phyloP scores from a whole-genome alignment of 2,797 vertebrate species.

The Lateolabrax maculatus region DNA sequence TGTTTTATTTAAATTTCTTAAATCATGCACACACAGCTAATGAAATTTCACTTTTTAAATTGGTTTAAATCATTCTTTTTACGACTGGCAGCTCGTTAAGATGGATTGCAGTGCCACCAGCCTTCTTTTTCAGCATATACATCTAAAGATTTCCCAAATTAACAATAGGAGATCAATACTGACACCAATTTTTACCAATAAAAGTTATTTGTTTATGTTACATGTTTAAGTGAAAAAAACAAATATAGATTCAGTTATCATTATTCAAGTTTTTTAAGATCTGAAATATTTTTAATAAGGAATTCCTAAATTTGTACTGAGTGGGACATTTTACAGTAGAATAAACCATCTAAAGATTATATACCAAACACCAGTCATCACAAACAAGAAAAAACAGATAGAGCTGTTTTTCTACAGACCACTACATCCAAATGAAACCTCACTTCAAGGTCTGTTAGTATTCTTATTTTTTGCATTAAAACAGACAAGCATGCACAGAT shows the following conservation, averaged over 20 bases:
- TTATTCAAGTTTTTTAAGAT: too few species aligned
- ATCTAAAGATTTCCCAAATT: not conserved
- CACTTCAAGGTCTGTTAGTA: not conserved
- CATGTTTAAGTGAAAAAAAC: too few species aligned
- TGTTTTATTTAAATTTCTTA: not conserved
- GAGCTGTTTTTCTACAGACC: not conserved
- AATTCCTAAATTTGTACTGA: not conserved
- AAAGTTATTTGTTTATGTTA: not conserved
- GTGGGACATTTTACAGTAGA: not conserved
- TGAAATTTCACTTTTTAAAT: slow-evolving; percentile 1
- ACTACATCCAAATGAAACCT: not conserved
- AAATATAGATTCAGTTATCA: too few species aligned
- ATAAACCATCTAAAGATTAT: too few species aligned
- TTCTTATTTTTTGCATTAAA: not conserved
- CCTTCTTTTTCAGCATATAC: not conserved
- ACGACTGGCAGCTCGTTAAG: not conserved
- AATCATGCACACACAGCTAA: not conserved
- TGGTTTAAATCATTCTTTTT: not conserved
- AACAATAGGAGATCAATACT: too few species aligned
- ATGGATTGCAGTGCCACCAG: not conserved
- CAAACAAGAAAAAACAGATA: not conserved
- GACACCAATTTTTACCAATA: not conserved
- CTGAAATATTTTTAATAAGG: not conserved
- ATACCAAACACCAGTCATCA: too few species aligned
- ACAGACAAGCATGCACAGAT: not conserved